phyloP scores from a whole-genome alignment of 2,113 vertebrate species.

The Riparia riparia region DNA sequence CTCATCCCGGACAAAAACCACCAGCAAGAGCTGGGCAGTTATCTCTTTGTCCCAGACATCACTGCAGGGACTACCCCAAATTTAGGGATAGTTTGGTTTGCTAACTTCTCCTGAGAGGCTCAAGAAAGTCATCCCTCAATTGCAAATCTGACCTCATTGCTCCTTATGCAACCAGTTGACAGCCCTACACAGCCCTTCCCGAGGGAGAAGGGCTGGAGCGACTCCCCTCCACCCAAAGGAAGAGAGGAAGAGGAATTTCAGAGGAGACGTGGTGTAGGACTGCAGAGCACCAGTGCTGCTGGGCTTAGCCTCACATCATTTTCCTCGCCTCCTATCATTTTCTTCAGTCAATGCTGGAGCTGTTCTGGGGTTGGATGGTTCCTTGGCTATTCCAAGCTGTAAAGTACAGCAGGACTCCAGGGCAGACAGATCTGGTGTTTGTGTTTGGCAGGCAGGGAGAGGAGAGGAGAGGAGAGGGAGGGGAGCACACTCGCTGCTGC shows the following conservation, averaged over 20 bases:
- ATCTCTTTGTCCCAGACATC: neutral
- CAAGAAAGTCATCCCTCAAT: fast-evolving
- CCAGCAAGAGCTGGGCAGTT: neutral
- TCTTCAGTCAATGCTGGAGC: neutral
- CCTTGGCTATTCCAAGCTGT: neutral
- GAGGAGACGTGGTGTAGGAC: fast-evolving
- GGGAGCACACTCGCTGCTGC: neutral
- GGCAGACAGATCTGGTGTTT: neutral
- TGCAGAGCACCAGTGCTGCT: neutral
- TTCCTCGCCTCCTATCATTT: neutral
- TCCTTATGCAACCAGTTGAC: neutral
- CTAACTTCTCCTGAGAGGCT: neutral
- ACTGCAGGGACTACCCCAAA: neutral
- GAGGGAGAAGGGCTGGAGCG: neutral
- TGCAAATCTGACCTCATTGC: neutral
- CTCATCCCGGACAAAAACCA: neutral
- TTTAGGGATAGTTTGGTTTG: neutral
- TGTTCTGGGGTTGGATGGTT: neutral
- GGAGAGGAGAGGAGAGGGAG: neutral
- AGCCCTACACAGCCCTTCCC: neutral
- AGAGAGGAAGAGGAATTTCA: neutral
- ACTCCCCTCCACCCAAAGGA: neutral
- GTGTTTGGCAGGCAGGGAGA: neutral
- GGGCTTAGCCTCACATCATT: neutral
- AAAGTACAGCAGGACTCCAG: neutral